Evolutionary conservation across 2,797 vertebrate species (phyloP), one percentile per base, ranked within the genome.

Genomic region (Myiothlypis coronata): DNA sequence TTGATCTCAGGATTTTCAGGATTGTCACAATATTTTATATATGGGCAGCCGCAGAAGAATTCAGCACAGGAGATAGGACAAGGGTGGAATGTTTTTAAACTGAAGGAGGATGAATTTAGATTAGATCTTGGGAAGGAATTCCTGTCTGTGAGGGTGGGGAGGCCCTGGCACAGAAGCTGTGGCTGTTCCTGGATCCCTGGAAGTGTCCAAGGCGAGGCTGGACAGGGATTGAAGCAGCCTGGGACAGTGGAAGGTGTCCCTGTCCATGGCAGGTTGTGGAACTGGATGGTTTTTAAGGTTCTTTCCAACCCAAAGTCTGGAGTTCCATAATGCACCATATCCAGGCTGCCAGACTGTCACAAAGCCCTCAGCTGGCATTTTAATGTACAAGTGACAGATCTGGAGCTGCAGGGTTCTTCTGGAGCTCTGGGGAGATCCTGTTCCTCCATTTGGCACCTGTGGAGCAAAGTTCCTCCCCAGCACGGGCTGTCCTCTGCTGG

Each of bases 131-230:
- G 30, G 30, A 22, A 55, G 26, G 49, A 63, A 55, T 63, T 78
- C 11, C 14, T 47, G 3, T 0, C 26, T 86, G 2, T 26, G 49
- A 55, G 34, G 20, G 5, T 60, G 20, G n/a, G 0, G 0, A 76
- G 46, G 12, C 61, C 52, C 46, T 76, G 37, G 53, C 53, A 32
- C 27, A 37, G 53, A 0, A 59, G 37, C 44, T 37, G 46, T 16
- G 46, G 63, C 63, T 85, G 53, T 3, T 3, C 15, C 35, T 60
- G 53, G 7, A 53, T 46, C 46, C 39, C n/a, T 60, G 28, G n/a
- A 0, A 44, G 16, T n/a, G 55, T 2, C 1, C 63, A 1, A 53
- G 24, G 63, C 20, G 39, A 60, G 55, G 27, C 1, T 57, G 52
- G 70, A 35, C 2, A 1, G 44, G 32, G 37, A 1, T 68, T 68